phyloP scores from a whole-genome alignment of 2,113 vertebrate genomes.

The Prolemur simus region DNA sequence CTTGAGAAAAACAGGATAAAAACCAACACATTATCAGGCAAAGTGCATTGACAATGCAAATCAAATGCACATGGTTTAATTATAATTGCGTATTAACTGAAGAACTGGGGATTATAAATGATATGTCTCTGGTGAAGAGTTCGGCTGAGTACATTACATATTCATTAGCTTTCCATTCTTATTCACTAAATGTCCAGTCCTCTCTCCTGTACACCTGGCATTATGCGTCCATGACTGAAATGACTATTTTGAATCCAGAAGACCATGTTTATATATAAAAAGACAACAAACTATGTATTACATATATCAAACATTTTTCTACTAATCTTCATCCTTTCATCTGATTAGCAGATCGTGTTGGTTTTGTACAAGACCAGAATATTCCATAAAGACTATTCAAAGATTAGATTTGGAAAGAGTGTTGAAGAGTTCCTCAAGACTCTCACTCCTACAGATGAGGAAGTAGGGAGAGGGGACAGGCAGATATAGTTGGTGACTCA shows the following conservation, averaged over 20 bases:
- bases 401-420: not conserved
- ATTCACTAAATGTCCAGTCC: constrained; percentile 78
- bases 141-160: constrained; percentile 78
- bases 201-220: constrained; percentile 66
- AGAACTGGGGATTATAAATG: constrained; percentile 76
- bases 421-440: not conserved
- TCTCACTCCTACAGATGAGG: not conserved
- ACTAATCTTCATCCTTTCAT: constrained; percentile 62
- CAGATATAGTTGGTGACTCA: not conserved
- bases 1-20: constrained; percentile 69
- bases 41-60: constrained; percentile 76
- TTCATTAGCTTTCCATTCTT: constrained; percentile 78
- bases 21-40: constrained; percentile 64
- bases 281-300: constrained; percentile 55
- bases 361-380: constrained; percentile 12
- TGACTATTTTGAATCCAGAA: constrained; percentile 75
- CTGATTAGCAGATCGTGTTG: constrained; percentile 64
- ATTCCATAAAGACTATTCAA: not conserved
- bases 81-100: constrained; percentile 76
- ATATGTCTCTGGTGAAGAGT: constrained; percentile 69
- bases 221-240: constrained; percentile 72
- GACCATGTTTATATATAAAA: constrained; percentile 72
- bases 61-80: constrained; percentile 76
- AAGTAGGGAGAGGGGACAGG: not conserved
- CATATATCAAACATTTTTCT: constrained; percentile 71